Evolutionary conservation across 2,888 invertebrate species (phyloP).

Genomic region (Acleris cristana): DNA sequence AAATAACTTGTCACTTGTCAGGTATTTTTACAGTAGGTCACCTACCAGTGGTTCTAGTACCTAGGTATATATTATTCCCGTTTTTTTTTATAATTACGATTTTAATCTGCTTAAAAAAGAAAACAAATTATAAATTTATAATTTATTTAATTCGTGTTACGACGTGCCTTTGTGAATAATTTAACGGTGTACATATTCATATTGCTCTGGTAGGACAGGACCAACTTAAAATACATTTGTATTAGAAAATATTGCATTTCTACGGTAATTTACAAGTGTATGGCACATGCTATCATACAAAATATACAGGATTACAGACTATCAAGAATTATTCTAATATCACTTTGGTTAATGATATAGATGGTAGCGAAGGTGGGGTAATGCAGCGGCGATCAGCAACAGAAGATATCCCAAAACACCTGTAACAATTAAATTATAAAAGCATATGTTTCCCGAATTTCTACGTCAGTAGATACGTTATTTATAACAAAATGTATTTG

Average conservation of each 20-base stretch:
- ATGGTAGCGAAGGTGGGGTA: slow-evolving; percentile 64
- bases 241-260: slow-evolving; percentile 78
- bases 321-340: slow-evolving; percentile 77
- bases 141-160: slow-evolving; percentile 64
- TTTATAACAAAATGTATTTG: no score
- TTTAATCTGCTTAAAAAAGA: background rate
- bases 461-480: no score
- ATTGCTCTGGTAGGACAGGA: slow-evolving; percentile 72
- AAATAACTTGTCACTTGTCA: no score
- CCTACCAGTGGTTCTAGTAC: no score
- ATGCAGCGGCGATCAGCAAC: slow-evolving; percentile 61
- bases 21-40: no score
- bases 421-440: slow-evolving; percentile 48
- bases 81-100: background rate
- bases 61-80: no score
- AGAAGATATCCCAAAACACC: slow-evolving; percentile 60
- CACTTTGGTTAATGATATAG: slow-evolving; percentile 81
- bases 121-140: slow-evolving; percentile 50
- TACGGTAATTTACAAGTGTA: slow-evolving; percentile 77
- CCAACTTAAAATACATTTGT: slow-evolving; percentile 60
- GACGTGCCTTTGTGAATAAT: slow-evolving; percentile 76
- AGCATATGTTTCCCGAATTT: no score
- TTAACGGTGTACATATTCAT: slow-evolving; percentile 71
- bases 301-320: slow-evolving; percentile 79
- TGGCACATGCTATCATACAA: slow-evolving; percentile 81